These are phyloP conservation scores for Coronaproctus castanopsis DNA, from an alignment of 2,888 invertebrate species.

Conservation along the genomic window DNA sequence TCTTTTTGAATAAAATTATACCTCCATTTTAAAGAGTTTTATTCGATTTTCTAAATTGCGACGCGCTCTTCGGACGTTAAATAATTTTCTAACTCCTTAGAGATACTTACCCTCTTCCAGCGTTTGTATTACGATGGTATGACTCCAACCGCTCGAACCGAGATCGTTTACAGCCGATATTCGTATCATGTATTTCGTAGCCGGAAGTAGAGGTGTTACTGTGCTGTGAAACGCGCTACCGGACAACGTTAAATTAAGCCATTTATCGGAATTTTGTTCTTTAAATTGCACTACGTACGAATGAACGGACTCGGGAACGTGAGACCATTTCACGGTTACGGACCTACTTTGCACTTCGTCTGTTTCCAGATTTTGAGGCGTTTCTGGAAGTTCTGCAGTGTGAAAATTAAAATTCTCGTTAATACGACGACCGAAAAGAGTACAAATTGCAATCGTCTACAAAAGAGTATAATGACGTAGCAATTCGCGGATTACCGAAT, in stretches of 20 bases:
- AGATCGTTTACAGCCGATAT: slow-evolving; percentile 68
- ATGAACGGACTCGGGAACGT: slow-evolving; percentile 26
- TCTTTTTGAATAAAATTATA: too few species aligned
- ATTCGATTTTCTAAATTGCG: neutral
- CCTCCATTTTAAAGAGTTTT: too few species aligned
- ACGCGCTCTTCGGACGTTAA: too few species aligned
- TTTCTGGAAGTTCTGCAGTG: slow-evolving; percentile 30
- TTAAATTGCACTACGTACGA: slow-evolving; percentile 29
- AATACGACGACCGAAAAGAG: neutral
- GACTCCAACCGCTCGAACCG: slow-evolving; percentile 55
- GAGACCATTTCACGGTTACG: slow-evolving; percentile 27
- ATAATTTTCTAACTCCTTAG: too few species aligned
- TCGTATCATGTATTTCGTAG: slow-evolving; percentile 62
- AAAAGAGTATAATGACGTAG: too few species aligned
- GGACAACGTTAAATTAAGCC: slow-evolving; percentile 17
- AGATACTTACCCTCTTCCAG: slow-evolving; percentile 52
- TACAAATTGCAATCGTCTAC: too few species aligned
- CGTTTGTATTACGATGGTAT: slow-evolving; percentile 52
- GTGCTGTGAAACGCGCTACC: slow-evolving; percentile 16
- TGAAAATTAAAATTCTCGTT: neutral
- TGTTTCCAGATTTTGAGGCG: slow-evolving; percentile 26
- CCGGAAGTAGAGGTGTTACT: slow-evolving; percentile 38
- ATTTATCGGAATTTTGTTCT: slow-evolving; percentile 18
- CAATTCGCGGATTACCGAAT: too few species aligned
- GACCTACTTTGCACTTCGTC: slow-evolving; percentile 26